A percentile compares a stretch with the other conserved stretches of the same genome.
Conservation (phyloP, 2,113 vertebrate species). For the Daboia siamensis region DNA sequence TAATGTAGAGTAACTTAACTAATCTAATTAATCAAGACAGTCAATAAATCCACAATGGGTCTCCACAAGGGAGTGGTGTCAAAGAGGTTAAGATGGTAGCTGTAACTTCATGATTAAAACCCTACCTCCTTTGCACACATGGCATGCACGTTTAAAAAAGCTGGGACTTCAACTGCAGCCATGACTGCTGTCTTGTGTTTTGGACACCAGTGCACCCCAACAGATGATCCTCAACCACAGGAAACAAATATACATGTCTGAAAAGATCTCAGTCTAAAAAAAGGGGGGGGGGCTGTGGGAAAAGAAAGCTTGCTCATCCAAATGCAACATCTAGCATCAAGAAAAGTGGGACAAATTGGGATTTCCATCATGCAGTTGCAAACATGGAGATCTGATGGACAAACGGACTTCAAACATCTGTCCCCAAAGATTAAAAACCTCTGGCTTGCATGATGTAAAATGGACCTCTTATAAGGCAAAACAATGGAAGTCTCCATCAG, state of each 20-base stretch:
- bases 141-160: not conserved
- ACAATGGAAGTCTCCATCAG: slow-evolving; percentile 29
- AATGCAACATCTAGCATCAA: not conserved
- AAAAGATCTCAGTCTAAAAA: not conserved
- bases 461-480: slow-evolving; percentile 6
- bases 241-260: not conserved
- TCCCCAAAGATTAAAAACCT: not conserved
- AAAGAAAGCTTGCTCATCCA: not conserved
- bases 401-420: not conserved
- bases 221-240: not conserved
- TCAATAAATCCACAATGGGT: not conserved
- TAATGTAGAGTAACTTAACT: not conserved
- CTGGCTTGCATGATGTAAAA: not conserved
- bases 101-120: not conserved
- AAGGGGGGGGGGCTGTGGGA: not conserved
- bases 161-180: not conserved
- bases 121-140: not conserved
- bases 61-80: not conserved
- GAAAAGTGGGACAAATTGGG: not conserved
- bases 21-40: not conserved
- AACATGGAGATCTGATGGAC: not conserved
- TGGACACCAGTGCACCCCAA: not conserved
- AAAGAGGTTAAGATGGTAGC: not conserved
- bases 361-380: not conserved
- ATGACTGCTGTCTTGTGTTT: not conserved